Evolutionary conservation across 2,888 invertebrate species (phyloP).

Genomic region (Bellardia pandia): DNA sequence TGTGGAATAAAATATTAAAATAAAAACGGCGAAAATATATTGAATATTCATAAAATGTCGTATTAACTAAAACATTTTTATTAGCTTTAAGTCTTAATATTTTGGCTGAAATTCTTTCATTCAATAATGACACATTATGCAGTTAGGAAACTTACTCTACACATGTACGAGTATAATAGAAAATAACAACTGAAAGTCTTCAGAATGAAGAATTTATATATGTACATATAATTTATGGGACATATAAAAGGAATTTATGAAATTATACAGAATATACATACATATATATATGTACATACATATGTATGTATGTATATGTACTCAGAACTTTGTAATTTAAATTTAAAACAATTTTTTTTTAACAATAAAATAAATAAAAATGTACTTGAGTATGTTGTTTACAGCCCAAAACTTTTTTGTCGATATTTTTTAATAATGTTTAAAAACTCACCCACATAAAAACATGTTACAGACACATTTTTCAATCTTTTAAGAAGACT

Average conservation of each 20-base stretch:
- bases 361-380: not conserved
- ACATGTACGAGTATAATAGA: not conserved
- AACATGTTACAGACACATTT: constrained; percentile 57
- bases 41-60: not conserved
- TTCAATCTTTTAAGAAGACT: constrained; percentile 39
- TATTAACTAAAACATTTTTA: not conserved
- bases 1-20: not conserved
- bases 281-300: no score
- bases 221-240: no score
- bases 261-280: no score
- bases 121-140: not conserved
- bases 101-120: not conserved
- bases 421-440: constrained; percentile 11
- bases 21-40: not conserved
- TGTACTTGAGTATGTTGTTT: not conserved
- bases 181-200: not conserved
- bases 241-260: no score
- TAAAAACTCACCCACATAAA: constrained; percentile 56
- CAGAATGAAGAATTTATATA: not conserved
- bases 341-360: not conserved
- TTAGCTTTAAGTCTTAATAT: not conserved
- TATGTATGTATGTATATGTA: no score
- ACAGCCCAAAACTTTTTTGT: not conserved
- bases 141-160: not conserved
- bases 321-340: not conserved